Percentiles rank a stretch among this genome's conserved stretches.
Evolutionary conservation across 2,113 vertebrate genomes (phyloP).

Genomic region (Podilymbus podiceps): DNA sequence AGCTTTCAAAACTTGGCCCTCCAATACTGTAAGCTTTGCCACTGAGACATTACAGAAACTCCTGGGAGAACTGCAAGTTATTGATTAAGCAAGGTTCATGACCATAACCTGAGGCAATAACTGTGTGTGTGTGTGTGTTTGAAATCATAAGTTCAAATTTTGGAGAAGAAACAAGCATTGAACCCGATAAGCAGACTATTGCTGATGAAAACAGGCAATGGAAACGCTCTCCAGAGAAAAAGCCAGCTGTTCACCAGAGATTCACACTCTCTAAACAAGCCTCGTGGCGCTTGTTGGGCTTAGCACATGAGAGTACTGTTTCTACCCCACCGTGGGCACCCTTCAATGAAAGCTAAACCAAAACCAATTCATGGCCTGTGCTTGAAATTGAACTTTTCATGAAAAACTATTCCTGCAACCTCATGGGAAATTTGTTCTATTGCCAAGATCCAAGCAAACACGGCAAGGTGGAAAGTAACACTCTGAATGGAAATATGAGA

Average conservation of each 20-base stretch:
- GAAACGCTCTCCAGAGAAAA: neutral
- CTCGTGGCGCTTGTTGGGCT: neutral
- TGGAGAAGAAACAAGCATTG: neutral
- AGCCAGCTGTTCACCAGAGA: fast-evolving
- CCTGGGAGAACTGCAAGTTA: neutral
- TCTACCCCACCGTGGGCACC: fast-evolving
- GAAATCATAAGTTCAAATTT: neutral
- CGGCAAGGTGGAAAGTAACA: neutral
- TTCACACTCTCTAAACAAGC: neutral
- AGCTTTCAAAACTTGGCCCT: neutral
- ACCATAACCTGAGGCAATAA: neutral
- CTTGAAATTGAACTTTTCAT: neutral
- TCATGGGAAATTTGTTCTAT: neutral
- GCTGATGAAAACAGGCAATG: neutral
- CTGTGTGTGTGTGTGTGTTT: neutral
- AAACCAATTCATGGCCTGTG: neutral
- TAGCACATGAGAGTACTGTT: neutral
- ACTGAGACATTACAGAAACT: neutral
- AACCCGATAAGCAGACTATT: neutral
- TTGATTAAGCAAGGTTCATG: neutral
- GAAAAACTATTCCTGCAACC: neutral
- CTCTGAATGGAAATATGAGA: neutral
- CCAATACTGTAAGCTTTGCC: neutral
- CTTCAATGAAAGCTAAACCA: neutral
- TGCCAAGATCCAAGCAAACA: neutral